Conservation (phyloP, 2,888 invertebrate species). For the Stenchaetothrips biformis region DNA sequence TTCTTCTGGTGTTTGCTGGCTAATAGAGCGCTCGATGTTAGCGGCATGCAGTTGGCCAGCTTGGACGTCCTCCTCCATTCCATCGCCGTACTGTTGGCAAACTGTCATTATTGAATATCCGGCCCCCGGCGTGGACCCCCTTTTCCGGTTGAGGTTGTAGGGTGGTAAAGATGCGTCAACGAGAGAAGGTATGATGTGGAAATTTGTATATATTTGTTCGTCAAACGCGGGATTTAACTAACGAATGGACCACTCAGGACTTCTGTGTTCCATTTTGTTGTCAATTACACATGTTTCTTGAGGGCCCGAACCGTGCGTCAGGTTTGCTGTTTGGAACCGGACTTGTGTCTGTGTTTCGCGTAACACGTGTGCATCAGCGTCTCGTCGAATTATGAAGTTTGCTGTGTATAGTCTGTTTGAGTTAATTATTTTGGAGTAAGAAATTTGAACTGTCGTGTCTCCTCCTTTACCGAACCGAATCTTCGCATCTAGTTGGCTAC, state of each 20-base stretch:
- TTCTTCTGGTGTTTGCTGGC: not conserved
- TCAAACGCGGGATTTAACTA: no score
- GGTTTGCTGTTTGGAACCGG: not conserved
- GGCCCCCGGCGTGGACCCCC: slow-evolving; percentile 14
- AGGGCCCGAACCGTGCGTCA: no score
- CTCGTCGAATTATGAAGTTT: no score
- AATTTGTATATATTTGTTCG: not conserved
- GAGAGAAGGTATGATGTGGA: not conserved
- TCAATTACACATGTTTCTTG: no score
- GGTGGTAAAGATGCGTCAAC: not conserved
- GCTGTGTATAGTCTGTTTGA: no score
- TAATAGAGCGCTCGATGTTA: not conserved
- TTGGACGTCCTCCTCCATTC: not conserved
- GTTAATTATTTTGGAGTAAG: no score
- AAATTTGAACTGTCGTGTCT: no score
- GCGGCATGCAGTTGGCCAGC: not conserved
- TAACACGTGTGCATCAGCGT: slow-evolving; percentile 3
- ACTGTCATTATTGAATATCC: not conserved
- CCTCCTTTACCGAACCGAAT: no score
- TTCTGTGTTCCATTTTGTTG: no score
- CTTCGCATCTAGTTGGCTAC: no score
- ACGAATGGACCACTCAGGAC: no score
- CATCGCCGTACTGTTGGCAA: not conserved
- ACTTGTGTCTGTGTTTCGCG: not conserved
- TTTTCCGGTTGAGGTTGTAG: slow-evolving; percentile 1